Evolutionary conservation across 2,888 invertebrate species (phyloP), one percentile per base, ranked within the genome.

Genomic region (Tinea pellionella): DNA sequence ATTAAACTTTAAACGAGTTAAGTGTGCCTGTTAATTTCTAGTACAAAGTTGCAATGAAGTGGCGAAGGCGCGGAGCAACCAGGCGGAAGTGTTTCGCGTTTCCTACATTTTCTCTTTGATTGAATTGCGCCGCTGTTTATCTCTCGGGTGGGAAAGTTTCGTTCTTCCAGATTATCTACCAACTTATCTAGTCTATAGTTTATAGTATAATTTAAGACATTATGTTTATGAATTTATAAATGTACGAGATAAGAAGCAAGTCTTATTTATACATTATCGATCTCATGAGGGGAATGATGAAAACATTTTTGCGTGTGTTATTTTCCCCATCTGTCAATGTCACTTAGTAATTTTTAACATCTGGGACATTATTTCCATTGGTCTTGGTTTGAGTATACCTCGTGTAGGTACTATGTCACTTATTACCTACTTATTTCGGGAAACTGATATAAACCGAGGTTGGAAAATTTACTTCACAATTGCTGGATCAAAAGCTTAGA

Each of bases 251-350:
- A 24, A 24, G 24, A 3, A 3, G 24, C 6, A 3, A 24, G 24
- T 24, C 3, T 37, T 37, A 37, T 37, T 37, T 37, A 24, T 9
- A 37, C 37, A 37, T 37, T 37, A 37, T 37, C 24, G 37, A 37
- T 37, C 37, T 12, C n/a, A 37, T 37, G 11, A 12, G 37, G n/a
- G 37, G n/a, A 37, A 37, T 37, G n/a, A 12, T 12, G 37, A 37
- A n/a, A 37, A 37, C 37, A 37, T 37, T 37, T 37, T 9, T 6
- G 24, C 37, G 37, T 37, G 37, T 9, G 37, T 37, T 37, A 37
- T 37, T 80, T 79, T 76, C 72, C 72, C 76, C 78, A 83, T 84
- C 75, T 78, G 77, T 84, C 83, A 81, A 72, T 74, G 82, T 77
- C 80, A 72, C 75, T 76, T 72, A 72, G 78, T 79, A 79, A 83